Conservation (phyloP, 2,888 invertebrate species). For the Diogma glabrata region DNA sequence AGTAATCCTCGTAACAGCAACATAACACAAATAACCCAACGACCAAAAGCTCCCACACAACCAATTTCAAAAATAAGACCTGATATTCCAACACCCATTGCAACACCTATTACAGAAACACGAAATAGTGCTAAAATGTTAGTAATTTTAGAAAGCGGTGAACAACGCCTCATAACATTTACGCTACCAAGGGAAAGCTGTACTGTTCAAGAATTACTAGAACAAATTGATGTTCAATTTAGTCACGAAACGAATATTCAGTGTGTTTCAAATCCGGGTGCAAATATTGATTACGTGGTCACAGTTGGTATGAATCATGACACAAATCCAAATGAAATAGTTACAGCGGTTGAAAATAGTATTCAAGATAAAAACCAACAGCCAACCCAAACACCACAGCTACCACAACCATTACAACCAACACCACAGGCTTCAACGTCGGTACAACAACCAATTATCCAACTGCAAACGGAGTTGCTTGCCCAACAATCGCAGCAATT, state of each 20-base stretch:
- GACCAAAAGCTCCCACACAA: conserved; percentile 28
- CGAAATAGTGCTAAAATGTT: conserved; percentile 59
- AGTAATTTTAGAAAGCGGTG: conserved; percentile 62
- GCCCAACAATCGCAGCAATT: conserved; percentile 8
- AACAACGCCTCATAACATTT: conserved; percentile 71
- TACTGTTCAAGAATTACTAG: conserved; percentile 68
- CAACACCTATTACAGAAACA: background rate
- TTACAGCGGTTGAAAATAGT: conserved; percentile 35
- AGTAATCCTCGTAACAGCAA: no score
- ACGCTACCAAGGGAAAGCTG: conserved; percentile 72
- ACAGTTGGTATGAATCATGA: conserved; percentile 46
- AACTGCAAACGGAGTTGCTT: no score
- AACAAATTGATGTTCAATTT: conserved; percentile 62
- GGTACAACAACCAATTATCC: background rate
- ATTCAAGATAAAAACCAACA: conserved; percentile 32
- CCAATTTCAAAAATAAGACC: conserved; percentile 29
- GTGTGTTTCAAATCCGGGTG: conserved; percentile 58
- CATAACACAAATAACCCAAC: no score
- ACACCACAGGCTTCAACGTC: conserved; percentile 11
- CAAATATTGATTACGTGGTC: conserved; percentile 69
- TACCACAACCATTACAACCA: conserved; percentile 13
- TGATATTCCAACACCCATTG: no score
- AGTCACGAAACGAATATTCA: conserved; percentile 59
- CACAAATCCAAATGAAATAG: conserved; percentile 31
- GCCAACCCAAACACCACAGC: conserved; percentile 19